Evolutionary conservation across 1,140 invertebrate species (phyloP).

Genomic region (Musca domestica): DNA sequence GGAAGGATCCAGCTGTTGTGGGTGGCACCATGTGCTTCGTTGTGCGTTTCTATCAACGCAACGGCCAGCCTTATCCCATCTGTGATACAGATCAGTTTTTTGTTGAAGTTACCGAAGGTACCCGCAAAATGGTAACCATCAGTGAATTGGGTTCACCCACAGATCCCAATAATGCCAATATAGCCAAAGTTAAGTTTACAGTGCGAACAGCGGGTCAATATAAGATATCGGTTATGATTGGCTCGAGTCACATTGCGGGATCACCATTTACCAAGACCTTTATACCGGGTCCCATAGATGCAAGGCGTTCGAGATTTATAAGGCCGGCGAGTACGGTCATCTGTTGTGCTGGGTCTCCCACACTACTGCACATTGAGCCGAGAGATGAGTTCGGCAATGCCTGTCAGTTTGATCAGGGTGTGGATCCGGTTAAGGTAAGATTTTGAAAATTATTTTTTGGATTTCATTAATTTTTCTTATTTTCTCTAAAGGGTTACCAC

Average conservation of each 20-base stretch:
- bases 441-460: neutral
- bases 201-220: slow-evolving; percentile 87
- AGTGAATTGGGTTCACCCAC: slow-evolving; percentile 83
- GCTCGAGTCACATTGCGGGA: slow-evolving; percentile 59
- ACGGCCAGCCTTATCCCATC: slow-evolving; percentile 88
- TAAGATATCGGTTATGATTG: slow-evolving; percentile 79
- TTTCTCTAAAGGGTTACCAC: slow-evolving; percentile 58
- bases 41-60: slow-evolving; percentile 87
- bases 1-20: slow-evolving; percentile 82
- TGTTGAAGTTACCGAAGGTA: slow-evolving; percentile 81
- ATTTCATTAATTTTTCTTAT: neutral
- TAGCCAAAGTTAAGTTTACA: slow-evolving; percentile 85
- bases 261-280: slow-evolving; percentile 65
- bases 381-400: slow-evolving; percentile 87
- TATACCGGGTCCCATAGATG: slow-evolving; percentile 73
- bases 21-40: slow-evolving; percentile 88
- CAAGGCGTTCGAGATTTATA: slow-evolving; percentile 79
- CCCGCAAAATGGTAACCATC: slow-evolving; percentile 77
- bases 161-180: slow-evolving; percentile 78
- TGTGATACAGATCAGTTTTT: slow-evolving; percentile 86
- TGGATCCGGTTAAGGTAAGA: slow-evolving; percentile 60
- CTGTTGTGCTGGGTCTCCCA: slow-evolving; percentile 73
- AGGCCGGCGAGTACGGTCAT: slow-evolving; percentile 84
- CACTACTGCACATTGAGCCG: slow-evolving; percentile 82
- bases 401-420: slow-evolving; percentile 64